A percentile compares a stretch with the other conserved stretches of the same genome.
phyloP scores from a whole-genome alignment of 2,797 vertebrate genomes.

The Selene dorsalis region DNA sequence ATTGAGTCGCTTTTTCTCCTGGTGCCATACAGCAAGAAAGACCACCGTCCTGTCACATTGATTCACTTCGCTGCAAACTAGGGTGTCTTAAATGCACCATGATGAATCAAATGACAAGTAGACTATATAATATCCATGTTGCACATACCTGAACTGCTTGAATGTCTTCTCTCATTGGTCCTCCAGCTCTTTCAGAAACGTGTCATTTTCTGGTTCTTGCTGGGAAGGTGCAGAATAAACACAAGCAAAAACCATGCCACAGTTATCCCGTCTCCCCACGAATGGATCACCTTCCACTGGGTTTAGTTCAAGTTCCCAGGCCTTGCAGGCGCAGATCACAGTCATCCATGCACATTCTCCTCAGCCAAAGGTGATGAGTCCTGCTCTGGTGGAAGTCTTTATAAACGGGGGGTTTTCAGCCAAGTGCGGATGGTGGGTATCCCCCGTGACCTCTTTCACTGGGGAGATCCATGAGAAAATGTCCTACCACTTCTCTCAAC shows the following conservation, averaged over 20 bases:
- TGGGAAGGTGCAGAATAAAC: neutral
- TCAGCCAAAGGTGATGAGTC: neutral
- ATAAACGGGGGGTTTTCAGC: conserved; percentile 34
- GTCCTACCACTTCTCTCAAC: conserved; percentile 10
- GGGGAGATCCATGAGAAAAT: conserved; percentile 67
- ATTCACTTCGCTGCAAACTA: neutral
- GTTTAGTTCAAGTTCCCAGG: conserved; percentile 29
- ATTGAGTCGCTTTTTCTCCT: neutral
- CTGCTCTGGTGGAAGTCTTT: conserved; percentile 12
- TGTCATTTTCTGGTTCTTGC: neutral
- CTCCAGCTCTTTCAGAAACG: neutral
- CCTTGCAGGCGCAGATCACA: neutral
- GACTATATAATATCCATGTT: neutral
- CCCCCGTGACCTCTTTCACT: conserved; percentile 48
- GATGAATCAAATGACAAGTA: neutral
- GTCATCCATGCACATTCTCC: neutral
- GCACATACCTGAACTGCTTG: conserved; percentile 15
- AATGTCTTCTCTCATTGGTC: neutral
- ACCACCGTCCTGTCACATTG: no score
- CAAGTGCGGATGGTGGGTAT: conserved; percentile 32
- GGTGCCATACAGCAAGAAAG: no score
- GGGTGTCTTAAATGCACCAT: neutral
- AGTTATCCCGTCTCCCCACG: neutral
- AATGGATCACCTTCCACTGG: conserved; percentile 24
- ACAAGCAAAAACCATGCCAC: neutral